These are phyloP conservation scores for Chloroceryle amazona DNA, from an alignment of 2,797 vertebrate species.

Conservation along the genomic window DNA sequence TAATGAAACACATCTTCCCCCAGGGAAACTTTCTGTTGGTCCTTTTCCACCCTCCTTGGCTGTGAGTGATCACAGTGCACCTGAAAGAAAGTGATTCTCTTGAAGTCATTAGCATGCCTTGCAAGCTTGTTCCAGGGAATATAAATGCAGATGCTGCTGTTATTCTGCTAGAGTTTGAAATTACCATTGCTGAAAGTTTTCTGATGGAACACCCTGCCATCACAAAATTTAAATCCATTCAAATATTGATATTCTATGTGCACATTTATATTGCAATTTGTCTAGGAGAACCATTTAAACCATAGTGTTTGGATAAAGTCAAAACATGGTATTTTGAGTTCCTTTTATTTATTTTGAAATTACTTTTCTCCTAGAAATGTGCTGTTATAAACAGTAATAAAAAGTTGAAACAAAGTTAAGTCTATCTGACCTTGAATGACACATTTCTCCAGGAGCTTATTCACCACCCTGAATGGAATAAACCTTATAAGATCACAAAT, in stretches of 20 bases:
- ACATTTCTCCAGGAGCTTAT: neutral
- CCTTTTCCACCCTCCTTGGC: slow-evolving; percentile 10
- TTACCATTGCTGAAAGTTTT: slow-evolving; percentile 55
- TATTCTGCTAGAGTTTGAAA: slow-evolving; percentile 51
- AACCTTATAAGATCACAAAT: neutral
- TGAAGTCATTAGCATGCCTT: slow-evolving; percentile 47
- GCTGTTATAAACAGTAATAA: slow-evolving; percentile 20
- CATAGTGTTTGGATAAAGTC: neutral
- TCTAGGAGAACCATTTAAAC: slow-evolving; percentile 13
- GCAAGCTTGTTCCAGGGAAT: neutral
- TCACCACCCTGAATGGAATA: neutral
- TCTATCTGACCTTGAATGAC: neutral
- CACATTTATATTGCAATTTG: neutral
- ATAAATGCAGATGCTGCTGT: slow-evolving; percentile 68
- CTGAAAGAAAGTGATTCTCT: slow-evolving; percentile 3
- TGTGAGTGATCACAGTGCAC: slow-evolving; percentile 9
- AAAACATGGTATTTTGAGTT: neutral
- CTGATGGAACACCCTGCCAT: slow-evolving; percentile 8
- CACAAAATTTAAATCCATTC: slow-evolving; percentile 41
- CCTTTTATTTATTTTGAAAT: slow-evolving; percentile 8
- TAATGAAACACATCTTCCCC: slow-evolving; percentile 48
- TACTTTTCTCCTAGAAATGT: neutral
- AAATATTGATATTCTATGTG: slow-evolving; percentile 49
- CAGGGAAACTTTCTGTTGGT: neutral
- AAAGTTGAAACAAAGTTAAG: slow-evolving; percentile 24